Percentiles rank a stretch among this genome's conserved stretches.
phyloP scores from a whole-genome alignment of 1,140 invertebrate species.

The Phortica variegata region DNA sequence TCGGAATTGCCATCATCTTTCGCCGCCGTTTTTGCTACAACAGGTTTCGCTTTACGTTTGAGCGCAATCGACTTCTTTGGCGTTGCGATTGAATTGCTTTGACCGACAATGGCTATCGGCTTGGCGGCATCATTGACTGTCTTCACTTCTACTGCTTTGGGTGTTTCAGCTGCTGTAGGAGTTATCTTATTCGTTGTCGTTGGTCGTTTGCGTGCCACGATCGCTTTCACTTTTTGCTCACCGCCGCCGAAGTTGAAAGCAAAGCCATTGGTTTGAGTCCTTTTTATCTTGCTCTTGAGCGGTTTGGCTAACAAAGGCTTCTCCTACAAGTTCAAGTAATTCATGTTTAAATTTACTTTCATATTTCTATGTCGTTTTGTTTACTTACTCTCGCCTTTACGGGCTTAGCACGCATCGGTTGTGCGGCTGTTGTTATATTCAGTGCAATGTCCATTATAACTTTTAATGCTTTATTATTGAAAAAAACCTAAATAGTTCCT shows the following conservation, averaged over 20 bases:
- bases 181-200: neutral
- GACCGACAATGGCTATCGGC: neutral
- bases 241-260: constrained; percentile 38
- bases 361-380: neutral
- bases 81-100: too few species aligned
- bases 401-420: constrained; percentile 4
- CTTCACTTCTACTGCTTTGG: neutral
- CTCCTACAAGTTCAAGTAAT: neutral
- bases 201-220: constrained; percentile 32
- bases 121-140: neutral
- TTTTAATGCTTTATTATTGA: too few species aligned
- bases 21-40: too few species aligned
- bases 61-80: too few species aligned
- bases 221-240: constrained; percentile 40
- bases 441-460: constrained; percentile 12
- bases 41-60: too few species aligned
- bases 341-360: neutral
- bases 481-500: too few species aligned
- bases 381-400: constrained; percentile 2
- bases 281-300: constrained; percentile 19
- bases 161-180: neutral
- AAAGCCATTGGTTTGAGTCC: constrained; percentile 14
- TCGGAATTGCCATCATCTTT: too few species aligned
- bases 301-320: neutral
- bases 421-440: constrained; percentile 10